These are phyloP conservation scores for western clawed frog (Xenopus tropicalis) DNA, from an alignment of 2,113 vertebrate species.

Conservation along the genomic window DNA sequence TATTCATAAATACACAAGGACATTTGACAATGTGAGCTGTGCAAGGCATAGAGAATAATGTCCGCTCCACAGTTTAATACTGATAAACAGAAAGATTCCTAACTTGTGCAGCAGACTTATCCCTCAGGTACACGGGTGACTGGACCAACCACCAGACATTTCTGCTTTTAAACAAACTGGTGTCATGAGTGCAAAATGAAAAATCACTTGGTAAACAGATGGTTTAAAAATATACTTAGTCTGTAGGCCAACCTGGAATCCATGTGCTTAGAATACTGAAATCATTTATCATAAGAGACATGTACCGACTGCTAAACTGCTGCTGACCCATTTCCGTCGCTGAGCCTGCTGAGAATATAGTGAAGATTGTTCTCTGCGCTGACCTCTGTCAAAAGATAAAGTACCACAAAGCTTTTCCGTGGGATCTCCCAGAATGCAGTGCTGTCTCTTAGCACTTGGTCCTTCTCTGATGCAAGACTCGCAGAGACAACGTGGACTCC, in stretches of 20 bases:
- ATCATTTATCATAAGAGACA: too few relatives aligned
- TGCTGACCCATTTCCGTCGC: too few relatives aligned
- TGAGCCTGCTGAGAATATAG: too few relatives aligned
- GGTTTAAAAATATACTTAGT: too few relatives aligned
- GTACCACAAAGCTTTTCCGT: background rate
- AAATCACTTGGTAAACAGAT: slow-evolving; percentile 37
- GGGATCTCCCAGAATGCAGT: background rate
- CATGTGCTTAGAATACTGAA: too few relatives aligned
- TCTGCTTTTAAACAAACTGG: slow-evolving; percentile 20
- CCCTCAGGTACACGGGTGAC: background rate
- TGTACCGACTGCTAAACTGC: too few relatives aligned
- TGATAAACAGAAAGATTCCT: background rate
- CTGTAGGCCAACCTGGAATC: too few relatives aligned
- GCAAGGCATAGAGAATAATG: background rate
- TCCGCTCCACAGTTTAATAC: slow-evolving; percentile 20
- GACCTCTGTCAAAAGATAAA: background rate
- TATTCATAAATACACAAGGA: slow-evolving; percentile 38
- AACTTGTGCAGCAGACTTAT: background rate
- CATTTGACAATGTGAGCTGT: slow-evolving; percentile 2
- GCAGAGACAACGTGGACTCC: slow-evolving; percentile 70
- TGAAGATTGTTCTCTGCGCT: background rate
- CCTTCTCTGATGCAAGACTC: slow-evolving; percentile 76
- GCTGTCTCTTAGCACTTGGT: slow-evolving; percentile 55
- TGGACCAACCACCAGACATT: background rate
- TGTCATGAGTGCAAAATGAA: slow-evolving; percentile 31